Percentiles rank a stretch among this genome's conserved stretches.
phyloP scores from a whole-genome alignment of 2,113 vertebrate species.

The Ibidorhyncha struthersii region DNA sequence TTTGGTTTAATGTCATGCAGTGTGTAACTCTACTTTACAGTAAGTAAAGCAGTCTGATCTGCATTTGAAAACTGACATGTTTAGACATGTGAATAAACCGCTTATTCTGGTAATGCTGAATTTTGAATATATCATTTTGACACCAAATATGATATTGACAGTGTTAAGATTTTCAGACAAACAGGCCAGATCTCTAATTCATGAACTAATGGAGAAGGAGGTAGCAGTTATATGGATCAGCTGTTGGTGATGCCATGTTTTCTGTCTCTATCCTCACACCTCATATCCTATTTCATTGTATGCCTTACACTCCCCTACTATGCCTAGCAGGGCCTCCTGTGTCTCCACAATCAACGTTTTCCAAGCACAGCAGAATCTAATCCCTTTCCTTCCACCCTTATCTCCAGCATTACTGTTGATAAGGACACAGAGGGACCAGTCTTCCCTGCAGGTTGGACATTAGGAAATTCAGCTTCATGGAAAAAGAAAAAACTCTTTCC shows the following conservation, averaged over 20 bases:
- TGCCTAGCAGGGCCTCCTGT: background rate
- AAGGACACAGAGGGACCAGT: background rate
- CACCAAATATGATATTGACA: accelerated
- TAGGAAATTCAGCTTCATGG: background rate
- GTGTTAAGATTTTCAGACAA: background rate
- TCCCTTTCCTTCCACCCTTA: background rate
- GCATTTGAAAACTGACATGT: background rate
- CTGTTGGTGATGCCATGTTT: accelerated
- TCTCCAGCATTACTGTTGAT: background rate
- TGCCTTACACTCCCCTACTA: background rate
- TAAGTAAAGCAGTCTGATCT: background rate
- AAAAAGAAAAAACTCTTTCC: background rate
- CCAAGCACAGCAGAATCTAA: background rate
- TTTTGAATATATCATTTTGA: background rate
- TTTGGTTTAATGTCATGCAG: background rate
- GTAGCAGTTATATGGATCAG: background rate
- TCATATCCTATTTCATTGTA: background rate
- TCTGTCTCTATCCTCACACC: background rate
- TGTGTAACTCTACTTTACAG: background rate
- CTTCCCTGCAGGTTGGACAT: background rate
- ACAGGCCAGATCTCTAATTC: background rate
- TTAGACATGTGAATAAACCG: background rate
- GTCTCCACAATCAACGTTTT: background rate
- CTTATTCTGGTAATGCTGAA: background rate
- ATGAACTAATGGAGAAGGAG: background rate